Evolutionary conservation across 1,140 invertebrate genomes (phyloP).

Genomic region (Harpegnathos saltator): DNA sequence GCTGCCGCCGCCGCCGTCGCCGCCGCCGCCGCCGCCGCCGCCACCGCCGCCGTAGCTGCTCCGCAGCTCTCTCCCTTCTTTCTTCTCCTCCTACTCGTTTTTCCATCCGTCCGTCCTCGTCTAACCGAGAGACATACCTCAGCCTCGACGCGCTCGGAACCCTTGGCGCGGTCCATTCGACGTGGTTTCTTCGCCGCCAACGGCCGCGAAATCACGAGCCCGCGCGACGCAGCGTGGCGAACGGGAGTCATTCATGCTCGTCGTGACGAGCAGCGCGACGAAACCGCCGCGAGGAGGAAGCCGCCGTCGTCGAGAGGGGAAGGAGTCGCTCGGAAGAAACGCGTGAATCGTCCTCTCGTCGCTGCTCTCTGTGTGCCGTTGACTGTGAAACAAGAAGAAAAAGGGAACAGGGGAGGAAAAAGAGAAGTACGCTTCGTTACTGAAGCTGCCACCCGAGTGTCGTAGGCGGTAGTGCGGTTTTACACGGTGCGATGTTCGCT

Average conservation of each 20-base stretch:
- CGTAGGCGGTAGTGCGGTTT: background rate
- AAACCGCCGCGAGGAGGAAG: background rate
- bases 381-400: conserved; percentile 14
- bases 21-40: background rate
- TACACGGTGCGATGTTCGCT: background rate
- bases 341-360: conserved; percentile 11
- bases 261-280: conserved; percentile 46
- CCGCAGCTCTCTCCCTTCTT: background rate
- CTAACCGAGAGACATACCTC: conserved; percentile 57
- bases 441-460: conserved; percentile 11
- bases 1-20: background rate
- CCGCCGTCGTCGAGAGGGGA: too few relatives aligned
- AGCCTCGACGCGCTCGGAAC: background rate
- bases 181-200: conserved; percentile 49
- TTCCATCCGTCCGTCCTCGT: conserved; percentile 37
- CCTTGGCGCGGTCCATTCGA: conserved; percentile 53
- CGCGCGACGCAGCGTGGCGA: conserved; percentile 31
- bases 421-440: conserved; percentile 3
- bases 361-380: background rate
- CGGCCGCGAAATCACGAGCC: conserved; percentile 23
- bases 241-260: conserved; percentile 48
- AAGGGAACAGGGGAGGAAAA: background rate
- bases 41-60: background rate
- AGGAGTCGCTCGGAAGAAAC: conserved; percentile 1
- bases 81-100: conserved; percentile 37